A percentile compares a stretch with the other conserved stretches of the same genome.
Evolutionary conservation across 1,140 invertebrate species (phyloP).

Genomic region (Drosophila mojavensis): DNA sequence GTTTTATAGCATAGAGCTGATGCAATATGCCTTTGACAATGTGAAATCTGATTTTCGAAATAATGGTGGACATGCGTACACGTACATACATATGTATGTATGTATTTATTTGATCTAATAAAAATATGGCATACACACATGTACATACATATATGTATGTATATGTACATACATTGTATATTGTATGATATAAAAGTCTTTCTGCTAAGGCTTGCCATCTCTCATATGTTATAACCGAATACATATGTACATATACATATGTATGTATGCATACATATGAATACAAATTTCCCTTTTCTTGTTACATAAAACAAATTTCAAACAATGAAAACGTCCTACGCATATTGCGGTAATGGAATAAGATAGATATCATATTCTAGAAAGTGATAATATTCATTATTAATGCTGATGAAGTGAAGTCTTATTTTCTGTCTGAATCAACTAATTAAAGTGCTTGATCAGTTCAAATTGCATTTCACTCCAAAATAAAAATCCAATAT

Average conservation of each 20-base stretch:
- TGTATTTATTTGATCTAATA: too few species aligned
- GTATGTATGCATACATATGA: too few species aligned
- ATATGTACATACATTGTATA: too few species aligned
- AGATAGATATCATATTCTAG: neutral
- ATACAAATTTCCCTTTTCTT: too few species aligned
- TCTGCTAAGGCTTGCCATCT: neutral
- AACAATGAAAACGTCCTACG: neutral
- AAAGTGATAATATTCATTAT: neutral
- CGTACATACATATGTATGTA: too few species aligned
- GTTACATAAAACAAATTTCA: too few species aligned
- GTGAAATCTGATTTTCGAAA: constrained; percentile 34
- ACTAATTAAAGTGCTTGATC: too few species aligned
- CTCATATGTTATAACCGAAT: neutral
- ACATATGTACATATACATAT: too few species aligned
- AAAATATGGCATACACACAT: too few species aligned
- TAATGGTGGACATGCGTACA: neutral
- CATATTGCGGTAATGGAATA: too few species aligned
- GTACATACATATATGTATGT: too few species aligned
- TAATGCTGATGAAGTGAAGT: neutral
- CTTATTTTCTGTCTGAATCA: constrained; percentile 4
- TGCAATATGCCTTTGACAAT: constrained; percentile 49
- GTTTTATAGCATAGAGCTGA: constrained; percentile 40
- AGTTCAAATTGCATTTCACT: neutral
- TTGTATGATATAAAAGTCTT: too few species aligned
- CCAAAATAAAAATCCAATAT: constrained; percentile 9